Base-by-base conservation (phyloP, 2,113 vertebrate species). In the Atlantisia rogersi region DNA sequence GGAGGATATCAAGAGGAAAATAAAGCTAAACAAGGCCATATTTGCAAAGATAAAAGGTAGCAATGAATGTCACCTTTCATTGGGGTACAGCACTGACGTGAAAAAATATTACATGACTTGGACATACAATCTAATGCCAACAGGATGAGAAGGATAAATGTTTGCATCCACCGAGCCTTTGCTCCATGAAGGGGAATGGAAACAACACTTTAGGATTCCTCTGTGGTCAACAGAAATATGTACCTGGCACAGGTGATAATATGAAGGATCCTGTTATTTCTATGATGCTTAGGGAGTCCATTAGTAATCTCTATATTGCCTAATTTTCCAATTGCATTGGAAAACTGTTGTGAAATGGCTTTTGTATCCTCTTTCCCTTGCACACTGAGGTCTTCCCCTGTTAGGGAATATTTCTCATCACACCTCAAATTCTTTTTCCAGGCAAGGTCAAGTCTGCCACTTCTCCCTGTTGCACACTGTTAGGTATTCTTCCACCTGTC, bases 1-100 rank as follows among this genome's bases (percentile, higher is more conserved):
- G 83, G 58, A 95, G 52, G 60, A 92, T 31, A 59, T 88, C 71
- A 89, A 84, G 67, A 95, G 81, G 88, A 95, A 96, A 96, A 90
- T 82, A 74, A 94, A 69, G 52, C 73, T 95, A 86, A 95, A 71
- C 17, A 31, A 52, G 31, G 37, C 91, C 63, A 6, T 65, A 85
- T 48, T 76, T 94, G 50, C n/a, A 74, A 96, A 94, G 69, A 95
- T 79, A 42, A 93, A 95, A 96, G 18, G 16, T 76, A 94, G 25
- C 80, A 71, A 55, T 69, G 86, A 94, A 97, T 95, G 88, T 90
- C 73, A 85, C 50, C 46, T 5, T 96, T 85, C 82, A 50, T 2
- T 73, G 70, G 18, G 5, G 26, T 28, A 60, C 17, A 76, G 64
- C 31, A 50, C 52, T 82, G 40, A 91, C 78, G 67, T 81, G 48